phyloP scores from a whole-genome alignment of 2,888 invertebrate species.

The Amblyjoppa fuscipennis region DNA sequence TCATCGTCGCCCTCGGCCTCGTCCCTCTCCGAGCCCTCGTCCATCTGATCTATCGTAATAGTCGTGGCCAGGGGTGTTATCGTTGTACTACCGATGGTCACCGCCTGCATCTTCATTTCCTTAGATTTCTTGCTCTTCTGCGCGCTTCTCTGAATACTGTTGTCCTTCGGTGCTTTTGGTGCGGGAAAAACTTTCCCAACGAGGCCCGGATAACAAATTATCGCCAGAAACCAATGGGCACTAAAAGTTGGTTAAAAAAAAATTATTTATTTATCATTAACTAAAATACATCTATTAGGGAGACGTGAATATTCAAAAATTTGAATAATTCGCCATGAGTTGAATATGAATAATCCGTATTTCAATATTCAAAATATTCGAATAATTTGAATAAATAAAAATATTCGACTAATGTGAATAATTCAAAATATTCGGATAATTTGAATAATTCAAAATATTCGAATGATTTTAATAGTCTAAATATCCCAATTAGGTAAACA shows the following conservation, averaged over 20 bases:
- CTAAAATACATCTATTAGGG: too few relatives aligned
- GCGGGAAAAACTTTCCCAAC: conserved; percentile 89
- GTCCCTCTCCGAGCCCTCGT: conserved; percentile 91
- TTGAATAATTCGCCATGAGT: too few relatives aligned
- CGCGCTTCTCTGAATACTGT: conserved; percentile 79
- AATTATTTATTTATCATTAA: too few relatives aligned
- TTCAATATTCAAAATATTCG: too few relatives aligned
- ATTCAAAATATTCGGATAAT: too few relatives aligned
- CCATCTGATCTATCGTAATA: conserved; percentile 88
- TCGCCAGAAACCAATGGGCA: conserved; percentile 98
- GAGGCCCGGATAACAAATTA: conserved; percentile 97
- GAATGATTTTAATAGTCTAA: too few relatives aligned
- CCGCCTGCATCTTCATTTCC: conserved; percentile 86
- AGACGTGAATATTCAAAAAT: too few relatives aligned
- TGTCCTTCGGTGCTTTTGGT: conserved; percentile 86
- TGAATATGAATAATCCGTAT: too few relatives aligned
- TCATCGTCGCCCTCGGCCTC: conserved; percentile 94
- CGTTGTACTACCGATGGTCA: conserved; percentile 89
- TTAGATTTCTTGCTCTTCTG: conserved; percentile 81
- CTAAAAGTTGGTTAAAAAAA: conserved; percentile 80
- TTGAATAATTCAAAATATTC: too few relatives aligned
- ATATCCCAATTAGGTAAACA: too few relatives aligned
- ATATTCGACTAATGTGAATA: too few relatives aligned
- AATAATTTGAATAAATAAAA: too few relatives aligned
- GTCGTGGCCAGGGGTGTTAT: conserved; percentile 85